Conservation (phyloP, 2,888 invertebrate species). For the Agelastica alni region DNA sequence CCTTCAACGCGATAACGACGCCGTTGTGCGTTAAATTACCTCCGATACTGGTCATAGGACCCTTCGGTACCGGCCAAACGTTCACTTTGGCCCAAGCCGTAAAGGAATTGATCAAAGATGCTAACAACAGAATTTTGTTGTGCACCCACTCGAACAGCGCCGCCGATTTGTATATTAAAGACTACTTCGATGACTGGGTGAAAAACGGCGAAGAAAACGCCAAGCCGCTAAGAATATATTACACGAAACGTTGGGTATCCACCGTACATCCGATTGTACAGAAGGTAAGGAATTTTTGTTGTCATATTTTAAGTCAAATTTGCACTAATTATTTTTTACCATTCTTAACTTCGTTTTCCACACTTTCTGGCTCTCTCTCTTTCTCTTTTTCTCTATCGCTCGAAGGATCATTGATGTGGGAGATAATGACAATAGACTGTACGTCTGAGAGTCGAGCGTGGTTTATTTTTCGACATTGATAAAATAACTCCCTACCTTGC, state of each 20-base stretch:
- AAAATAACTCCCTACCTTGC: too few relatives aligned
- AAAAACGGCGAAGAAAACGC: slow-evolving; percentile 69
- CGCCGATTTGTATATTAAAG: slow-evolving; percentile 82
- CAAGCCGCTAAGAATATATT: slow-evolving; percentile 76
- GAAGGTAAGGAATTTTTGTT: slow-evolving; percentile 57
- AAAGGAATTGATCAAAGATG: slow-evolving; percentile 66
- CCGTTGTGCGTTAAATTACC: slow-evolving; percentile 66
- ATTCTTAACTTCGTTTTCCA: too few relatives aligned
- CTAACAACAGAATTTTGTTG: slow-evolving; percentile 72
- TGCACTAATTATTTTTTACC: too few relatives aligned
- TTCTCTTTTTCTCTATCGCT: too few relatives aligned
- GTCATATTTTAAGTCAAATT: too few relatives aligned
- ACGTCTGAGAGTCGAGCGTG: too few relatives aligned
- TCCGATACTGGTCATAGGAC: slow-evolving; percentile 73
- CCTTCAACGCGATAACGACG: slow-evolving; percentile 76
- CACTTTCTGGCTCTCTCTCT: too few relatives aligned
- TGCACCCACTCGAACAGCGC: slow-evolving; percentile 89
- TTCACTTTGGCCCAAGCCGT: slow-evolving; percentile 78
- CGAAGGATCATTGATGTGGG: too few relatives aligned
- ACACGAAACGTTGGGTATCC: slow-evolving; percentile 76
- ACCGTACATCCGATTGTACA: slow-evolving; percentile 75
- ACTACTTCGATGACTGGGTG: slow-evolving; percentile 79
- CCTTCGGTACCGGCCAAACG: slow-evolving; percentile 88
- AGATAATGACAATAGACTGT: too few relatives aligned
- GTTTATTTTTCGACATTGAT: too few relatives aligned